Evolutionary conservation across 1,140 invertebrate species (phyloP).

Genomic region (Drosophila sucinea): DNA sequence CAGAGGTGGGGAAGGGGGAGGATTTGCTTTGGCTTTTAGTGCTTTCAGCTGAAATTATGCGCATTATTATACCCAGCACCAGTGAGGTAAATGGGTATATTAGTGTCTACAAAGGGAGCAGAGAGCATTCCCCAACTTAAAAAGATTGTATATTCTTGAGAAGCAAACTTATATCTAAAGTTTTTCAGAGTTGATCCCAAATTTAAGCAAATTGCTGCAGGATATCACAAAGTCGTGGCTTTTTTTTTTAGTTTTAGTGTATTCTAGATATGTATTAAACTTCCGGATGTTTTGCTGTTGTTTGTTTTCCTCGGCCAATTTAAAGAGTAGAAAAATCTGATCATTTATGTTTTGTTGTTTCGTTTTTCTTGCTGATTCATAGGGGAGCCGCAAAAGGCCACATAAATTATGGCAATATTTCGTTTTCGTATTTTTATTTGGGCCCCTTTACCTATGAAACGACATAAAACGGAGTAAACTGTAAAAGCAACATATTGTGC

Average conservation of each 20-base stretch:
- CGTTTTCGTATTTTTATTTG: slow-evolving; percentile 66
- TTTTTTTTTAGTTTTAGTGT: slow-evolving; percentile 4
- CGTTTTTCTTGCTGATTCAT: slow-evolving; percentile 51
- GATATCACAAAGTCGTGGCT: background rate
- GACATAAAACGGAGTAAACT: slow-evolving; percentile 11
- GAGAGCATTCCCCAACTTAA: too few species aligned
- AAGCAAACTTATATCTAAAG: too few species aligned
- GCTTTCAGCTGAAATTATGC: slow-evolving; percentile 69
- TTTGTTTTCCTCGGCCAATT: slow-evolving; percentile 15
- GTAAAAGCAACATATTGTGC: slow-evolving; percentile 63
- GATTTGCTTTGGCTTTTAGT: slow-evolving; percentile 26
- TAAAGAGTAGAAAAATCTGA: slow-evolving; percentile 23
- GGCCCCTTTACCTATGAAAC: slow-evolving; percentile 49
- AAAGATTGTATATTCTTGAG: too few species aligned
- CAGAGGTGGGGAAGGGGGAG: background rate
- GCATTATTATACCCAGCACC: slow-evolving; percentile 65
- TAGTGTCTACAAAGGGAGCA: slow-evolving; percentile 15
- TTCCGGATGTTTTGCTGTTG: slow-evolving; percentile 2
- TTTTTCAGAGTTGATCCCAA: too few species aligned
- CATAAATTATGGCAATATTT: slow-evolving; percentile 68
- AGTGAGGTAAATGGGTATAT: slow-evolving; percentile 60
- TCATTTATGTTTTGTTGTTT: slow-evolving; percentile 44
- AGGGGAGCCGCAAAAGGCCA: slow-evolving; percentile 9
- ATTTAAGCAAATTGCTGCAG: slow-evolving; percentile 14
- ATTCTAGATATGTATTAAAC: background rate